Percentiles rank a stretch among this genome's conserved stretches.
Evolutionary conservation across 1,140 invertebrate genomes (phyloP).

Genomic region (Cherax destructor): DNA sequence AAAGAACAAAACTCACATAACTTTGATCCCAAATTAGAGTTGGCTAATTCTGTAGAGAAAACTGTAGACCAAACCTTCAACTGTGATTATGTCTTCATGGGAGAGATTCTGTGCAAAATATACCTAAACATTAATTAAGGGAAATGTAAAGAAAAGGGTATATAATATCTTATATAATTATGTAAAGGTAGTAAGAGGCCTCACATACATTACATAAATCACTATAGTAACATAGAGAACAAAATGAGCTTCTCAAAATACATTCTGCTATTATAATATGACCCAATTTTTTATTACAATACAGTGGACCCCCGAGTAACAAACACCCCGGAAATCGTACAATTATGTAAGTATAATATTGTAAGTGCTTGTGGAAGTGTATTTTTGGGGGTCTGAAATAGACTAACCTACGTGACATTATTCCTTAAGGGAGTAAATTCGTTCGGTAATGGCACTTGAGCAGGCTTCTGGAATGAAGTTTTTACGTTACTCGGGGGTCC

Average conservation of each 20-base stretch:
- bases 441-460: too few relatives aligned
- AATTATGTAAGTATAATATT: too few relatives aligned
- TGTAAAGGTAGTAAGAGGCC: neutral
- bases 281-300: neutral
- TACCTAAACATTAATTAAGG: neutral
- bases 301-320: too few relatives aligned
- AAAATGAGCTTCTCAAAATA: neutral
- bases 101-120: neutral
- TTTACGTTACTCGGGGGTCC: too few relatives aligned
- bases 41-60: neutral
- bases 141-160: neutral
- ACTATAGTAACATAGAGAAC: neutral
- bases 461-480: too few relatives aligned
- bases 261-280: neutral
- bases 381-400: too few relatives aligned
- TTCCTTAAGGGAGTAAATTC: too few relatives aligned
- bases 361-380: too few relatives aligned
- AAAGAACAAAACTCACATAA: neutral
- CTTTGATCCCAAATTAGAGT: neutral
- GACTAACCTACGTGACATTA: too few relatives aligned
- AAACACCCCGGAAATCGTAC: too few relatives aligned
- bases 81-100: neutral
- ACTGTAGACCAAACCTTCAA: neutral
- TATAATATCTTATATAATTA: neutral
- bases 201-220: neutral